Conservation (phyloP, 1,140 invertebrate species). For the Megalonaias nervosa region DNA sequence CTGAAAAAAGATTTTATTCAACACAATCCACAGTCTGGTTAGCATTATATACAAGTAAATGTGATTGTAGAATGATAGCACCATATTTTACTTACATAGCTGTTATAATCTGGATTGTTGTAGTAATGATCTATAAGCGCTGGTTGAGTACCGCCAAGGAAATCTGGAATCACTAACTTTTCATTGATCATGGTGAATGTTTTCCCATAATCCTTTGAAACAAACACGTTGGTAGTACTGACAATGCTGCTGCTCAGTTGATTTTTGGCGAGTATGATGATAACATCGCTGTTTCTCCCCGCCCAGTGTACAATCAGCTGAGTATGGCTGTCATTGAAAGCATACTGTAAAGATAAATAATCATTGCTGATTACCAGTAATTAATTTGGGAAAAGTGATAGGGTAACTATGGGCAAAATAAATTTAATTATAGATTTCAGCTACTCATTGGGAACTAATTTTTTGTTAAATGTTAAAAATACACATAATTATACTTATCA, state of each 20-base stretch:
- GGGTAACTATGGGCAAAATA: no score
- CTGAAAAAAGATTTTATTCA: no score
- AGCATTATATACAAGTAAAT: no score
- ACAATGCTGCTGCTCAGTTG: neutral
- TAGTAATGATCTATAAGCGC: constrained; percentile 85
- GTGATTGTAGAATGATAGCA: no score
- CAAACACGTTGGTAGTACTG: constrained; percentile 80
- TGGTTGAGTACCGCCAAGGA: constrained; percentile 72
- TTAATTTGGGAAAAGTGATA: no score
- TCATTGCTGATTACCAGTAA: no score
- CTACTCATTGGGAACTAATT: no score
- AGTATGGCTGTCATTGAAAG: constrained; percentile 87
- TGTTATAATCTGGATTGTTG: constrained; percentile 83
- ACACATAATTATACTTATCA: no score
- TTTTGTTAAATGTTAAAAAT: no score
- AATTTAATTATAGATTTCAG: no score
- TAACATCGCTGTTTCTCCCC: constrained; percentile 86
- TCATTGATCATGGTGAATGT: constrained; percentile 84
- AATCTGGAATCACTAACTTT: constrained; percentile 71
- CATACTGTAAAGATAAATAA: constrained; percentile 65
- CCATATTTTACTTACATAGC: constrained; percentile 77
- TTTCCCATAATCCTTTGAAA: constrained; percentile 90
- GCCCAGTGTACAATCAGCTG: constrained; percentile 93
- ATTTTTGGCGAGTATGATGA: constrained; percentile 84
- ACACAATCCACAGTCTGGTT: no score